Base-by-base conservation (phyloP, 2,888 invertebrate species). In the Nebria brevicollis region DNA sequence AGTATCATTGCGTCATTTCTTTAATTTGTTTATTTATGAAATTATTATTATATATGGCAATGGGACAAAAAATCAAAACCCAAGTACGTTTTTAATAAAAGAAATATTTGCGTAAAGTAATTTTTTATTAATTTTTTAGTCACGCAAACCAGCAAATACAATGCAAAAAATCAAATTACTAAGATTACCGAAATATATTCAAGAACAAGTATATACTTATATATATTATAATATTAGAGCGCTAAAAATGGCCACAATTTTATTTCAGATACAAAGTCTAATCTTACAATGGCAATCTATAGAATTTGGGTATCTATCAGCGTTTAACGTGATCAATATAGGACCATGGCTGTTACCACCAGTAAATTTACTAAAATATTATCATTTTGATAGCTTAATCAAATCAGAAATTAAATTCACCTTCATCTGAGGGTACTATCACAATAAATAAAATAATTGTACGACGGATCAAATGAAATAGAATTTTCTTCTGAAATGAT, bases 261-360 rank as follows among this genome's bases (percentile, higher is more conserved):
- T 34, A 8, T 72, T 72, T 77, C 54, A 77, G 77, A 72, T 77
- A 34, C 77, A 77, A 34, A 54, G 72, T 65, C 65, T 77, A 6
- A 43, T 77, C 15, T 42, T 77, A 41, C 72, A 77, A 66, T 77
- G 77, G 77, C 34, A 72, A 15, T 77, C 77, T 15, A 26, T 8
- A 11, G 77, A 77, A 72, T 20, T 72, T 41, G 10, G 11, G 20
- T 5, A 72, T 25, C 72, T 77, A 72, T 72, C 72, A n/a, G 77
- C 77, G 64, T 77, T 77, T 64, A 77, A 77, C 34, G 41, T 77
- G 8, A 72, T 77, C 26, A 72, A 64, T 64, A 64, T 77, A 34
- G 72, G 77, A 8, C 77, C 77, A 13, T 77, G 77, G 72, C 34
- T 77, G 72, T 20, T 77, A 15, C 64, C 77, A 54, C 65, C 77